Percentiles rank a stretch among this genome's conserved stretches.
Evolutionary conservation across 2,888 invertebrate genomes (phyloP).

Genomic region (Toxonevra muliebris): DNA sequence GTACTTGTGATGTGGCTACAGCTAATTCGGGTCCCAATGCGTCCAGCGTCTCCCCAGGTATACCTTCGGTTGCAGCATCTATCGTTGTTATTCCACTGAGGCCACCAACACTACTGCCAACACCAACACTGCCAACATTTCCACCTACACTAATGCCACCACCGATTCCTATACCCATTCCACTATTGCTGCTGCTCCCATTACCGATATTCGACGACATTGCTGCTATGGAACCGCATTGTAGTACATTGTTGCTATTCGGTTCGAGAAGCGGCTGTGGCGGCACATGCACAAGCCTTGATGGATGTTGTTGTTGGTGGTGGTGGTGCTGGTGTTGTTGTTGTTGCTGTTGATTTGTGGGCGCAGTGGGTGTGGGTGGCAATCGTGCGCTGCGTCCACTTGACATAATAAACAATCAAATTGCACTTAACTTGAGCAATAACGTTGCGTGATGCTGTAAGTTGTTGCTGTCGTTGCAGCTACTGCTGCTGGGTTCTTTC

Average conservation of each 20-base stretch:
- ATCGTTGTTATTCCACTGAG: conserved; percentile 34
- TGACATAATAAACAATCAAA: conserved; percentile 53
- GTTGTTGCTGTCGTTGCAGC: conserved; percentile 19
- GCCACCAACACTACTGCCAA: conserved; percentile 32
- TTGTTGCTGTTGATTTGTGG: conserved; percentile 42
- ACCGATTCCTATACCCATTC: not conserved
- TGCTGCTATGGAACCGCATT: conserved; percentile 40
- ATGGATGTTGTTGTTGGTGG: conserved; percentile 38
- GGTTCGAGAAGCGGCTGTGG: conserved; percentile 44
- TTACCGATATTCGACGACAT: conserved; percentile 2
- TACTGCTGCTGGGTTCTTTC: conserved; percentile 20
- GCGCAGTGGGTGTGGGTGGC: conserved; percentile 59
- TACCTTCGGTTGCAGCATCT: conserved; percentile 50
- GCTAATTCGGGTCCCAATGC: conserved; percentile 60
- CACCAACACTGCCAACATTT: conserved; percentile 19
- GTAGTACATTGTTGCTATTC: conserved; percentile 55
- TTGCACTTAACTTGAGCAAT: conserved; percentile 13
- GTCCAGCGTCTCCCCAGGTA: conserved; percentile 57
- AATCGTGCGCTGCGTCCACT: conserved; percentile 64
- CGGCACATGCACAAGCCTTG: conserved; percentile 29
- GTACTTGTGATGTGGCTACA: conserved; percentile 60
- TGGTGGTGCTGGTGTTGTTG: conserved; percentile 19
- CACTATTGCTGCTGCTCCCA: conserved; percentile 23
- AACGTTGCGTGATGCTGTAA: conserved; percentile 18
- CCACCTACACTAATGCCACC: conserved; percentile 1